A percentile compares a stretch with the other conserved stretches of the same genome.
Conservation (phyloP, 2,113 vertebrate species). For the Bos javanicus region DNA sequence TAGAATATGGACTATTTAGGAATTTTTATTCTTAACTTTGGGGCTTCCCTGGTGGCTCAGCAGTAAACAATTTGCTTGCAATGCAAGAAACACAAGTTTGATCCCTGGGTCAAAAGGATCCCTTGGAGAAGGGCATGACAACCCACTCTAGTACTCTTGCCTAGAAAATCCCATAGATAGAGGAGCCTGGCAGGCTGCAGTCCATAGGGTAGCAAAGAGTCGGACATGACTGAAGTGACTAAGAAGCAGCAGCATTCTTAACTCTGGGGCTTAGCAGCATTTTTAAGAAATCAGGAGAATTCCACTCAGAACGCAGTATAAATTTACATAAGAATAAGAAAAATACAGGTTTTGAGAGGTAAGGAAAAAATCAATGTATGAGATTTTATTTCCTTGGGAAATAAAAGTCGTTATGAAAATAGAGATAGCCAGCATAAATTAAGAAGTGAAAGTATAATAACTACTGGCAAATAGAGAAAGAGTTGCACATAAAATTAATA, state of each 20-base stretch:
- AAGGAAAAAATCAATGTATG: neutral
- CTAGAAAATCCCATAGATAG: neutral
- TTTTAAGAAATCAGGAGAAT: neutral
- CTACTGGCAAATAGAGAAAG: neutral
- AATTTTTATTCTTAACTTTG: neutral
- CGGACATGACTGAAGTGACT: accelerated
- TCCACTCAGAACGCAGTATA: neutral
- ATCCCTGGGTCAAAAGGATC: neutral
- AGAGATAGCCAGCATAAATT: neutral
- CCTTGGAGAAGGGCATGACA: neutral
- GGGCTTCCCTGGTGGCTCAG: neutral
- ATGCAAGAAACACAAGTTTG: neutral
- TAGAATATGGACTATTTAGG: neutral
- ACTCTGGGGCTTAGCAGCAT: neutral
- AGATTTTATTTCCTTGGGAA: neutral
- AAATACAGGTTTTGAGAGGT: neutral
- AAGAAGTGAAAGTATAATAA: neutral
- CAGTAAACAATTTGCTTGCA: neutral
- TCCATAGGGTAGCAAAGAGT: neutral
- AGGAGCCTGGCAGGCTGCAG: neutral
- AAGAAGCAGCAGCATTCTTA: neutral
- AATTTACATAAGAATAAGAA: neutral
- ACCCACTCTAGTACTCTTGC: neutral
- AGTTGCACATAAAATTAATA: neutral
- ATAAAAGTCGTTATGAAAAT: neutral